phyloP scores from a whole-genome alignment of 1,140 invertebrate species.

The Heterodera schachtii region DNA sequence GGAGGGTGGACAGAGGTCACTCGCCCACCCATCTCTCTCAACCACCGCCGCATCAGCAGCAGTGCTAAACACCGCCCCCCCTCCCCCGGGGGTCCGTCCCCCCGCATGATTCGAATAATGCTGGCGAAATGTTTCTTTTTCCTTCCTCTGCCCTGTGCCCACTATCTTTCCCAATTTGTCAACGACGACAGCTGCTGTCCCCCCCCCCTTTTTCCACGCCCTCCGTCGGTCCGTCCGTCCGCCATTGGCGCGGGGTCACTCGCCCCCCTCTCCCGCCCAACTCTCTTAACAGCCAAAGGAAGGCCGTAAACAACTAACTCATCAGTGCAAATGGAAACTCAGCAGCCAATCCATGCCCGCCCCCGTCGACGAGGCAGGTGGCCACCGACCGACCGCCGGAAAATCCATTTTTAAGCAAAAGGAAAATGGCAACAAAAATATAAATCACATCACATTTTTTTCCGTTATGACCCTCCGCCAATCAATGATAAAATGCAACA shows the following conservation, averaged over 20 bases:
- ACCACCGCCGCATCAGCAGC: neutral
- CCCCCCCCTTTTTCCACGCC: too few species aligned
- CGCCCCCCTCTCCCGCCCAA: too few species aligned
- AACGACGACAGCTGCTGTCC: neutral
- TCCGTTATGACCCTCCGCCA: too few species aligned
- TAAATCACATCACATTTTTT: too few species aligned
- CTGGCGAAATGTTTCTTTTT: neutral
- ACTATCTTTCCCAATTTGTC: neutral
- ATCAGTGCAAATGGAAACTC: too few species aligned
- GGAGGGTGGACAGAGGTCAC: slow-evolving; percentile 1
- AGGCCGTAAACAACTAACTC: neutral
- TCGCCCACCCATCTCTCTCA: neutral
- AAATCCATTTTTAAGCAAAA: too few species aligned
- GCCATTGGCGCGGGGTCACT: neutral
- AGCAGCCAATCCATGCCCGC: too few species aligned
- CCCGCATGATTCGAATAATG: neutral
- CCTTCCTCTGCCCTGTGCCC: neutral
- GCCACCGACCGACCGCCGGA: too few species aligned
- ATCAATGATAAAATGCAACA: too few species aligned
- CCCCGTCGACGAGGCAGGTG: too few species aligned
- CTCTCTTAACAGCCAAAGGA: neutral
- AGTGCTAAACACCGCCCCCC: neutral
- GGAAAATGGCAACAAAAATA: too few species aligned
- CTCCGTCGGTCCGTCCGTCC: too few species aligned
- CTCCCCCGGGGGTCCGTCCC: neutral